Evolutionary conservation across 2,113 vertebrate species (phyloP).

Genomic region (Cyphomyrus discorhynchus): DNA sequence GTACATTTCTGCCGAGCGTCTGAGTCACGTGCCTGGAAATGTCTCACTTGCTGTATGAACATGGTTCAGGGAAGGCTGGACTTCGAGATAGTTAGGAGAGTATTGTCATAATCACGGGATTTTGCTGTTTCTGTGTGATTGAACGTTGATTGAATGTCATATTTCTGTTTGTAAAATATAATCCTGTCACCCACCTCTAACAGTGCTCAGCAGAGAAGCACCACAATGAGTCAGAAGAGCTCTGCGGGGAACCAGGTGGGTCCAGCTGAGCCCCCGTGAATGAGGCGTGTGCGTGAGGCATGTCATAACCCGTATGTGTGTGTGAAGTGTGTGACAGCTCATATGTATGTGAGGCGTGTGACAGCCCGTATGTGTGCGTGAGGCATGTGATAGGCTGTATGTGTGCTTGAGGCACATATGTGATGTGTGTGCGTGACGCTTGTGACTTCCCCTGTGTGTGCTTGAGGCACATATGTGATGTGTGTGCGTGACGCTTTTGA

Average conservation of each 20-base stretch:
- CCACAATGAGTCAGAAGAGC: constrained; percentile 69
- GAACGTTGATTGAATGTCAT: not conserved
- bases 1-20: not conserved
- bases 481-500: not conserved
- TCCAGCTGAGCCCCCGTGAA: not conserved
- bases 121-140: not conserved
- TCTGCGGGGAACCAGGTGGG: constrained; percentile 79
- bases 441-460: not conserved
- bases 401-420: not conserved
- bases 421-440: not conserved
- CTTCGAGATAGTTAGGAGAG: not conserved
- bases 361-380: not conserved
- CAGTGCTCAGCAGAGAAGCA: constrained; percentile 76
- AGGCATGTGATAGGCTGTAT: no score
- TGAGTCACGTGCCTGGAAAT: not conserved
- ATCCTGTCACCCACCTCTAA: constrained; percentile 43
- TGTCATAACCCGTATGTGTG: not conserved
- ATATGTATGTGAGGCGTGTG: not conserved
- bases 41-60: not conserved
- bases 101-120: not conserved
- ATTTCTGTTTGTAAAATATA: not conserved
- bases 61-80: not conserved
- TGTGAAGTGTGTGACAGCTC: not conserved
- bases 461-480: not conserved
- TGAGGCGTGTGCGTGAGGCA: no score